Evolutionary conservation across 2,113 vertebrate genomes (phyloP), one percentile per base, ranked within the genome.

Genomic region (Urocynchramus pylzowi): DNA sequence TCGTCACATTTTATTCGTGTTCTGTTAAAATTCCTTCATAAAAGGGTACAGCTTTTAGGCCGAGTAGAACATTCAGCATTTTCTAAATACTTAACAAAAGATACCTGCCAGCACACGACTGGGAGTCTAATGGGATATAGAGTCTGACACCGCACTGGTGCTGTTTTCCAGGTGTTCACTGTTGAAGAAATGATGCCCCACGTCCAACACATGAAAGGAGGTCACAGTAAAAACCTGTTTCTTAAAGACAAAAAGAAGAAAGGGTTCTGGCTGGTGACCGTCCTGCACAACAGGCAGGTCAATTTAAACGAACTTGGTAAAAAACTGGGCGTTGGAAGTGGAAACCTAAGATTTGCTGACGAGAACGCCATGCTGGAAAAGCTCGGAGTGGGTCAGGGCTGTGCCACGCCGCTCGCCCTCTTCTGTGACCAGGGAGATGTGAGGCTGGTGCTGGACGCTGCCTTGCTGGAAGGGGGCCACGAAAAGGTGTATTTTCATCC

Each of bases 131-230:
- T 0, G 15, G 68, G 41, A 26, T 39, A 26, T 0, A 20, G 52
- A 80, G 68, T 20, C 44, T 88, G n/a, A 71, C 35, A 4, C 33
- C 65, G 7, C 87, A 39, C 27, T 12, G 19, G 11, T 81, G 63
- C 1, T 95, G 23, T 96, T 96, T 98, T 97, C 47, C 84, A 99
- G 99, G 99, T 99, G 64, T 99, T 99, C 95, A 99, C 99, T 5
- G 98, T 99, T 86, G 99, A 99, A 97, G 99, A 99, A 96, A 99
- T 99, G 99, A 99, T 99, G 99, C 98, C 98, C 27, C 98, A 99
- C 6, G 97, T 99, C 28, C 98, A 99, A 75, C 98, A 98, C 19
- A 73, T 99, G 82, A 98, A 96, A 61, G 99, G 99, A 30, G 98
- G 95, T 13, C 98, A 99, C 83, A 98, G 98, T 23, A 99, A 99